Percentiles rank a stretch among this genome's conserved stretches.
phyloP scores from a whole-genome alignment of 30 jellyfish, hydroid and myxozoan species.

The Aurelia sp. region DNA sequence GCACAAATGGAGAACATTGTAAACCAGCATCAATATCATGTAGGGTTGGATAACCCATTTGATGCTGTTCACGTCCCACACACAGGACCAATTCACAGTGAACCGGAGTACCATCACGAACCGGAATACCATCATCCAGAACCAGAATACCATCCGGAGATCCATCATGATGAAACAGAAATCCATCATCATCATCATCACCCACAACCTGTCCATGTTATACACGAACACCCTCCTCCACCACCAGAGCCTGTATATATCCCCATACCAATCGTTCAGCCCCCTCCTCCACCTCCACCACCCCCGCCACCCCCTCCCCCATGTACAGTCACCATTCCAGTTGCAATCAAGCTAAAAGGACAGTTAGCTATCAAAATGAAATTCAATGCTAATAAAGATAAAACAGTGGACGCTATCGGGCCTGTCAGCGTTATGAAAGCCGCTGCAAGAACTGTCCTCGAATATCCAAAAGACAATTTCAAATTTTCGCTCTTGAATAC shows the following conservation, averaged over 20 bases:
- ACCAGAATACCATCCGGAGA: constrained; percentile 56
- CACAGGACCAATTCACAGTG: constrained; percentile 7
- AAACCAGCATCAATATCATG: constrained; percentile 70
- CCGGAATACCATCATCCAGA: constrained; percentile 11
- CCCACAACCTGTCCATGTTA: constrained; percentile 77
- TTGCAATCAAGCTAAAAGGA: constrained; percentile 95
- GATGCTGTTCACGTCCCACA: constrained; percentile 69
- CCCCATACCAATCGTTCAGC: constrained; percentile 65
- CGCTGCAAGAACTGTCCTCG: constrained; percentile 65
- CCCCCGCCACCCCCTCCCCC: constrained; percentile 99
- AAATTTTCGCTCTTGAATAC: neutral
- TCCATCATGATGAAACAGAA: constrained; percentile 37
- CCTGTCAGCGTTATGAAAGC: constrained; percentile 81
- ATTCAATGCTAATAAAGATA: constrained; percentile 92
- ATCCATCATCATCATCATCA: constrained; percentile 74
- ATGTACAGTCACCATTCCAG: constrained; percentile 97
- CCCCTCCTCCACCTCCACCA: constrained; percentile 91
- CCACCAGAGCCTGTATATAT: constrained; percentile 78
- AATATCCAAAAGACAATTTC: constrained; percentile 45
- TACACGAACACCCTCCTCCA: constrained; percentile 89
- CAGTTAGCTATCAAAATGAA: constrained; percentile 93
- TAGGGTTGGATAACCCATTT: constrained; percentile 61
- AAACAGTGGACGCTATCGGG: constrained; percentile 95
- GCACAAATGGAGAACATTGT: constrained; percentile 61
- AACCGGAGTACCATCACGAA: no score